Evolutionary conservation across 35 echinoderm and acorn worm genomes (phyloP).

Genomic region (Heliocidaris tuberculata): DNA sequence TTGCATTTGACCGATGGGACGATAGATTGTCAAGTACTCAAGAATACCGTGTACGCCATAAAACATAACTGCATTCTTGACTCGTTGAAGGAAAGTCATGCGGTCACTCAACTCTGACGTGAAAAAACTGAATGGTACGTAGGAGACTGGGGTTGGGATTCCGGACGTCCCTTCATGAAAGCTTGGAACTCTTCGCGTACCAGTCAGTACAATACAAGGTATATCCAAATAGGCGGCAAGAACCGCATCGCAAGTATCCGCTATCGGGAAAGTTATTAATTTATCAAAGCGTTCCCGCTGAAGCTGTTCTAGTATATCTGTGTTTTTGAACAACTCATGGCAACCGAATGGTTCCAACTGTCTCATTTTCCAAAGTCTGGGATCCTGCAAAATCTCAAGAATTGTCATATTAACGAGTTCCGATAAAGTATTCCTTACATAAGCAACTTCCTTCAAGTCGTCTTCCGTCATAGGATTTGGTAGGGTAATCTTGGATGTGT

Average conservation of each 20-base stretch:
- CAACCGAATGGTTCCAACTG: background rate
- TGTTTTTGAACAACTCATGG: background rate
- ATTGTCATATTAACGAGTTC: background rate
- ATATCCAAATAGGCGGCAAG: slow-evolving; percentile 39
- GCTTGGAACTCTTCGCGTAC: background rate
- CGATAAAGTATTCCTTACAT: background rate
- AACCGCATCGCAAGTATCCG: background rate
- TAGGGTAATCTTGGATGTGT: background rate
- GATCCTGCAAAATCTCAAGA: background rate
- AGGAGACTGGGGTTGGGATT: slow-evolving; percentile 35
- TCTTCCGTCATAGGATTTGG: background rate
- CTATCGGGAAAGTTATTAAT: background rate
- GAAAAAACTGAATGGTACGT: slow-evolving; percentile 15
- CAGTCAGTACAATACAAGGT: slow-evolving; percentile 36
- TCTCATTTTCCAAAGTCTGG: background rate
- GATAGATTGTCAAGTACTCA: background rate
- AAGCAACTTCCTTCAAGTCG: background rate
- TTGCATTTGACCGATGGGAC: background rate
- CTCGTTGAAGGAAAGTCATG: slow-evolving; percentile 36
- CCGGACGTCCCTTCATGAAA: slow-evolving; percentile 29
- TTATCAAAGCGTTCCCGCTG: slow-evolving; percentile 24
- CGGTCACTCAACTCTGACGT: background rate
- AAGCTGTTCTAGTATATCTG: background rate
- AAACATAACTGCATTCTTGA: background rate
- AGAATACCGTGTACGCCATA: background rate